These are phyloP conservation scores for Halocaridina rubra DNA, from an alignment of 2,888 invertebrate genomes.

Conservation along the genomic window DNA sequence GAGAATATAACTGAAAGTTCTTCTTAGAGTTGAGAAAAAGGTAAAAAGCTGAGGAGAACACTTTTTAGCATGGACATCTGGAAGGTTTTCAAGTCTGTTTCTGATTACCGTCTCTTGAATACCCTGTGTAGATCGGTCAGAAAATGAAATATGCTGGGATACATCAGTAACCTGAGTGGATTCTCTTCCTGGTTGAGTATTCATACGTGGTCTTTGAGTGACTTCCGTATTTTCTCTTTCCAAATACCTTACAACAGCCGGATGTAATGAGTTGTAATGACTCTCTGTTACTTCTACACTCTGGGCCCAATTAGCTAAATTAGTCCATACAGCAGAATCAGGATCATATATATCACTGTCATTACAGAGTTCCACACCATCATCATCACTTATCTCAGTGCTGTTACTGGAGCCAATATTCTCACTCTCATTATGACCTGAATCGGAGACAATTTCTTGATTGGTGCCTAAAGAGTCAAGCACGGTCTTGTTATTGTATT, in stretches of 20 bases:
- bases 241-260: not conserved
- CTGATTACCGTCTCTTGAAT: not conserved
- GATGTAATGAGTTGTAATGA: not conserved
- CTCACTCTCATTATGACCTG: not conserved
- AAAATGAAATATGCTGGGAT: too few species aligned
- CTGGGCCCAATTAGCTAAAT: slow-evolving; percentile 29
- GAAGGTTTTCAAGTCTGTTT: not conserved
- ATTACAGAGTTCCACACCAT: not conserved
- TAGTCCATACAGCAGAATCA: slow-evolving; percentile 9
- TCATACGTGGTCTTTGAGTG: not conserved
- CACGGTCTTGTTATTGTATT: slow-evolving; percentile 40
- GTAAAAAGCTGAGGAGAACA: slow-evolving; percentile 9
- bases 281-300: slow-evolving; percentile 3
- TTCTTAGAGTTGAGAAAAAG: not conserved
- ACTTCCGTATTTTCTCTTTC: not conserved
- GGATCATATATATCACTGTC: slow-evolving; percentile 31
- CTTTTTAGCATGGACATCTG: not conserved
- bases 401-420: not conserved
- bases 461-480: slow-evolving; percentile 34
- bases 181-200: not conserved
- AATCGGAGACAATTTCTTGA: not conserved
- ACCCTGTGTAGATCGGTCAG: too few species aligned
- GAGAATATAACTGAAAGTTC: not conserved
- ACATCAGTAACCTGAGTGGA: not conserved
- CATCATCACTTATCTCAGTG: not conserved